phyloP scores from a whole-genome alignment of 2,113 vertebrate genomes.

The Rhombomys opimus region DNA sequence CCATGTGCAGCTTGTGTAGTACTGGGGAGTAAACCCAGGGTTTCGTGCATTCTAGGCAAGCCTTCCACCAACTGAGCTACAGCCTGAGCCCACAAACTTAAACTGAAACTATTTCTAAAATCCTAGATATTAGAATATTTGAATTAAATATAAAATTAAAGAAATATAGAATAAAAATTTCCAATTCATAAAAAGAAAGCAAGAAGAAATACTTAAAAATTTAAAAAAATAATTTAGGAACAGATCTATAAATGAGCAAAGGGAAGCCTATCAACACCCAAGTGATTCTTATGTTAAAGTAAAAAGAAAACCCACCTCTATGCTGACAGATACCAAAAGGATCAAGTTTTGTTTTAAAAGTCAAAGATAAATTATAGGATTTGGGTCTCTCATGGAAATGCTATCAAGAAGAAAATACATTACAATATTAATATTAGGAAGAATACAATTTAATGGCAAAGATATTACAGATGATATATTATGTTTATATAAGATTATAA shows the following conservation, averaged over 20 bases:
- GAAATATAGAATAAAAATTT: conserved; percentile 11
- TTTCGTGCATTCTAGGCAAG: neutral
- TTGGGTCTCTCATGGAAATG: neutral
- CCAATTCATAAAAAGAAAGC: conserved; percentile 4
- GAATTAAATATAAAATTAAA: neutral
- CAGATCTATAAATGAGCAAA: conserved; percentile 29
- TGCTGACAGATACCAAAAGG: neutral
- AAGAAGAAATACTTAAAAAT: neutral
- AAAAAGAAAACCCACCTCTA: conserved; percentile 15
- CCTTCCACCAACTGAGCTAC: neutral
- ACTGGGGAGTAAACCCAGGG: neutral
- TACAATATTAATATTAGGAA: neutral
- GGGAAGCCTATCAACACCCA: neutral
- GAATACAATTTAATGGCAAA: conserved; percentile 2
- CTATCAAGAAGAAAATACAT: neutral
- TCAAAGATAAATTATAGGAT: conserved; percentile 25
- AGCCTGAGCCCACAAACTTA: neutral
- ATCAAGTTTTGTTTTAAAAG: neutral
- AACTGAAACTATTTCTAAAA: neutral
- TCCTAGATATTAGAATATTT: neutral
- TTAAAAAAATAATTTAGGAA: neutral
- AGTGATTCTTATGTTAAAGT: neutral
- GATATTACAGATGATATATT: neutral
- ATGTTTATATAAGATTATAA: neutral
- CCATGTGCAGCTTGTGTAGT: too few relatives aligned